These are phyloP conservation scores for Andrena flavipes DNA, from an alignment of 2,888 invertebrate species.

Conservation along the genomic window DNA sequence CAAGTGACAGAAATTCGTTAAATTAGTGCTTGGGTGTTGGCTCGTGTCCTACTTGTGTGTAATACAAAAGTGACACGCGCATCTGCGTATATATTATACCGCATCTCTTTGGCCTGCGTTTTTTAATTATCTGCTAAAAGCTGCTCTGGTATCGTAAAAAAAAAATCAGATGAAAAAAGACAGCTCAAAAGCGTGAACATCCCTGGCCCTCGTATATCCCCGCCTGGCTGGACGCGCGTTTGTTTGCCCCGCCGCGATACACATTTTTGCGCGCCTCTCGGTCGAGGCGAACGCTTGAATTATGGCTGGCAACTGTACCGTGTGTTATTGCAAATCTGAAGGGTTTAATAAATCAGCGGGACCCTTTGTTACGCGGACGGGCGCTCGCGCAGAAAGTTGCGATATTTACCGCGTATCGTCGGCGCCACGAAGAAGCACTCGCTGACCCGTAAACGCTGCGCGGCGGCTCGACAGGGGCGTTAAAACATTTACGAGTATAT, in stretches of 20 bases:
- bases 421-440: neutral
- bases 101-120: slow-evolving; percentile 8
- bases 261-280: slow-evolving; percentile 2
- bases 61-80: neutral
- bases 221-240: slow-evolving; percentile 48
- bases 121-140: slow-evolving; percentile 44
- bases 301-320: slow-evolving; percentile 25
- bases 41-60: slow-evolving; percentile 60
- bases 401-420: neutral
- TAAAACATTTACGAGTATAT: neutral
- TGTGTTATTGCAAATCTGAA: slow-evolving; percentile 24
- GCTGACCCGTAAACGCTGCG: neutral
- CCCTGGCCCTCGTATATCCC: slow-evolving; percentile 46
- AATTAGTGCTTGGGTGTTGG: slow-evolving; percentile 74
- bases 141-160: slow-evolving; percentile 32
- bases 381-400: neutral
- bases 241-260: slow-evolving; percentile 25
- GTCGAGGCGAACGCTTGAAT: slow-evolving; percentile 13
- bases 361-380: neutral
- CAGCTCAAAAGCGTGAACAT: slow-evolving; percentile 36
- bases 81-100: neutral
- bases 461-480: neutral
- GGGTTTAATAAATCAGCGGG: slow-evolving; percentile 34
- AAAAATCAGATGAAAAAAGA: neutral
- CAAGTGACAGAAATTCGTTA: slow-evolving; percentile 78